A percentile compares a stretch with the other conserved stretches of the same genome.
Conservation (phyloP, 2,888 invertebrate genomes). For the Lithophane leautieri region DNA sequence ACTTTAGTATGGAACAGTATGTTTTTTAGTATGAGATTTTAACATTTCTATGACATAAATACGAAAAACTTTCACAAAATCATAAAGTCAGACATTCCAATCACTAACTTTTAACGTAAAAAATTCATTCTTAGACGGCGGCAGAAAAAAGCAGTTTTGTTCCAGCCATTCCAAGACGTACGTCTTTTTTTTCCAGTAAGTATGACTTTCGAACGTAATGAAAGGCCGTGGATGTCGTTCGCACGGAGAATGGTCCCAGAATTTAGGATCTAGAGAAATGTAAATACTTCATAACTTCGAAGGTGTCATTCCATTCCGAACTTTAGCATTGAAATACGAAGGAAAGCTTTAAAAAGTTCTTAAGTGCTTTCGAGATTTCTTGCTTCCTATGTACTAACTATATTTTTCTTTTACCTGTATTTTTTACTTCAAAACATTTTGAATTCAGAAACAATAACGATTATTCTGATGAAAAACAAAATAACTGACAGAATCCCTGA, state of each 20-base stretch:
- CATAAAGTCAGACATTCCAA: neutral
- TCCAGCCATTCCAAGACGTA: constrained; percentile 11
- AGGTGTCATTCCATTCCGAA: constrained; percentile 59
- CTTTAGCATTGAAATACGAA: constrained; percentile 47
- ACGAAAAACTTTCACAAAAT: neutral
- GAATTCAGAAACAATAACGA: neutral
- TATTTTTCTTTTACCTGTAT: neutral
- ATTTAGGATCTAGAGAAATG: constrained; percentile 61
- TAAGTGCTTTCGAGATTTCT: constrained; percentile 48
- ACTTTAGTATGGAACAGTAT: too few species aligned
- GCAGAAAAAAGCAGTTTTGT: constrained; percentile 1
- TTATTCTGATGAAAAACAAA: neutral
- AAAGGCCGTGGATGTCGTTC: constrained; percentile 40
- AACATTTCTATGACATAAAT: neutral
- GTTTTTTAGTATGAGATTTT: neutral
- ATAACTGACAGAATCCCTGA: too few species aligned
- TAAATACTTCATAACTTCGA: constrained; percentile 60
- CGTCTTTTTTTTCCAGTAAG: constrained; percentile 40
- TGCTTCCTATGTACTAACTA: constrained; percentile 1
- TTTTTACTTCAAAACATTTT: neutral
- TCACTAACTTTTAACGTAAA: neutral
- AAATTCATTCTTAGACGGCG: neutral
- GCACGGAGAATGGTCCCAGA: constrained; percentile 36
- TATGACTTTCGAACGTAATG: constrained; percentile 34
- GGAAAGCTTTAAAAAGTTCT: constrained; percentile 51